These are phyloP conservation scores for Lasioglossum morio DNA, from an alignment of 2,888 invertebrate species.

Conservation along the genomic window DNA sequence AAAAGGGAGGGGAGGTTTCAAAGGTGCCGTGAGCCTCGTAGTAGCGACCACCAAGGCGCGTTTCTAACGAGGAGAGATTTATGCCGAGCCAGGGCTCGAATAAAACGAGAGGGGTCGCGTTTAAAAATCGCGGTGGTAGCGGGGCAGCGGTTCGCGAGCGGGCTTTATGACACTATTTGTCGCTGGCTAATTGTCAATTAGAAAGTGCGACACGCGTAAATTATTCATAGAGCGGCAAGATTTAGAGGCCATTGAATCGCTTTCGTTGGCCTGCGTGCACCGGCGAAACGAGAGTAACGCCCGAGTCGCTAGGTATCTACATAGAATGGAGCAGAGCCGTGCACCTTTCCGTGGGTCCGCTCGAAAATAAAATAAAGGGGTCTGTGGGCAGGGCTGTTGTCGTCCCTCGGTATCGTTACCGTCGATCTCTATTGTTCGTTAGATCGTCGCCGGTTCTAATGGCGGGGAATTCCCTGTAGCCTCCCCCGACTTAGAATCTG, in stretches of 20 bases:
- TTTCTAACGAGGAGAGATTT: constrained; percentile 39
- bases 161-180: constrained; percentile 58
- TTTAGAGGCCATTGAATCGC: constrained; percentile 58
- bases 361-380: constrained; percentile 53
- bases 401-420: constrained; percentile 25
- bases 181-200: constrained; percentile 61
- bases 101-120: neutral
- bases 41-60: constrained; percentile 1
- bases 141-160: neutral
- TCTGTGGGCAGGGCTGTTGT: constrained; percentile 18
- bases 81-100: neutral
- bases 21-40: neutral
- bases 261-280: constrained; percentile 31
- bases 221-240: constrained; percentile 60
- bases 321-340: constrained; percentile 42
- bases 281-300: constrained; percentile 32
- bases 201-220: constrained; percentile 59
- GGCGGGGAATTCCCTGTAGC: constrained; percentile 56
- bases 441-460: constrained; percentile 44
- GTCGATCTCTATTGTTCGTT: constrained; percentile 57
- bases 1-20: neutral
- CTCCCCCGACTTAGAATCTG: constrained; percentile 48
- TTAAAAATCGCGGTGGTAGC: constrained; percentile 25
- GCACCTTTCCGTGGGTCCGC: constrained; percentile 39
- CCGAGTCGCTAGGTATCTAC: constrained; percentile 38